Base-by-base conservation (phyloP, 2,888 invertebrate species). In the Melieria picta region DNA sequence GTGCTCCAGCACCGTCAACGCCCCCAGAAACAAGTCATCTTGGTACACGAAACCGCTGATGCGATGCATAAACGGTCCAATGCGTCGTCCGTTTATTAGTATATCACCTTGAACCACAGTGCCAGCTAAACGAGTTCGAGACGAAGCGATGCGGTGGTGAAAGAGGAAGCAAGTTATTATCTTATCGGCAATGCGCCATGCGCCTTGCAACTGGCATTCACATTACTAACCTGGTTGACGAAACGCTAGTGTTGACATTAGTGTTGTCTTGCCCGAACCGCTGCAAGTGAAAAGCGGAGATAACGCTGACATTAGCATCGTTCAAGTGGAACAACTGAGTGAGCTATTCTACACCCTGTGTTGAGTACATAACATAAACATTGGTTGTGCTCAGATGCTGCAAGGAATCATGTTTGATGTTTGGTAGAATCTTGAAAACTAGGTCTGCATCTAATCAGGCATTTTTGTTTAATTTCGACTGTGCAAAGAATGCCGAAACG, bases 21-120 rank as follows among this genome's bases (percentile, higher is more conserved):
- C 91, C 4, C 93, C 93, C 6, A 95, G 92, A 80, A 97, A 97
- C 63, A 97, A 88, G 81, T 97, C 97, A 76, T 97, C 94, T 85
- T 97, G 97, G 79, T 96, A 94, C 89, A 97, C 94, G 86, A 93
- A 97, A 0, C 96, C 97, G 79, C 94, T 94, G 74, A 94, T 89
- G 70, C 91, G 89, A 80, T 92, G 92, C 93, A 95, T 94, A 82
- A 92, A 94, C 71, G 91, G 90, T 3, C 92, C 91, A 10, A 93
- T 88, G 1, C 90, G 89, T 48, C 90, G 85, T 0, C 95, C 94
- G 83, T 95, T 94, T 81, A 94, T 91, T n/a, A 92, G 87, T 74
- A 96, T 91, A 72, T 94, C 93, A 4, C 95, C 96, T 79, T 94
- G 93, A 4, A 93, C 90, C 13, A 91, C 87, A 4, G 92, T 89